Evolutionary conservation across 1,140 invertebrate genomes (phyloP).

Genomic region (Drosophila virilis): DNA sequence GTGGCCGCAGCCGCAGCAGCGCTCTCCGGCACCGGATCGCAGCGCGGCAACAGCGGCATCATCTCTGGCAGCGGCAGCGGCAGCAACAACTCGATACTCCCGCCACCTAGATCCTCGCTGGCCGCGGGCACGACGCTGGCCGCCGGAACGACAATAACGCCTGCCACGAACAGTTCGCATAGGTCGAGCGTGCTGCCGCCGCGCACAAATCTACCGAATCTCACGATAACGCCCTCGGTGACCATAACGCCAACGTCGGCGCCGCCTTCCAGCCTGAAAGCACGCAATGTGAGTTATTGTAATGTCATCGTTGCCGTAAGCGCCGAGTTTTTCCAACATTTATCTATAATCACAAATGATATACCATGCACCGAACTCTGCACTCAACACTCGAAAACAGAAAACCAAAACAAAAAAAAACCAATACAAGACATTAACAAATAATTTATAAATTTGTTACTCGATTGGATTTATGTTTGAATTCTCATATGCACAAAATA

Average conservation of each 20-base stretch:
- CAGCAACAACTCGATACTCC: constrained; percentile 69
- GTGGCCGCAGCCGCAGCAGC: constrained; percentile 60
- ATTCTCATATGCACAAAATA: neutral
- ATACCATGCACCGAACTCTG: constrained; percentile 16
- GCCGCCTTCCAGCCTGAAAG: constrained; percentile 86
- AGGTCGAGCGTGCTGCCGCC: constrained; percentile 71
- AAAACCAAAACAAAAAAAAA: no score
- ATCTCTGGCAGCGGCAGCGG: constrained; percentile 5
- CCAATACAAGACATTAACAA: constrained; percentile 13
- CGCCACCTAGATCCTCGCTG: constrained; percentile 83
- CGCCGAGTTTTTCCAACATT: constrained; percentile 67
- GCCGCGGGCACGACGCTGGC: constrained; percentile 86
- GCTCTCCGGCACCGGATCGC: constrained; percentile 38
- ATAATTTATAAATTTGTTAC: constrained; percentile 28
- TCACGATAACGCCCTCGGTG: constrained; percentile 88
- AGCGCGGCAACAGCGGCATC: constrained; percentile 46
- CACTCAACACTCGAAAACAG: neutral
- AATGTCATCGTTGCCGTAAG: constrained; percentile 84
- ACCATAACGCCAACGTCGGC: constrained; percentile 89
- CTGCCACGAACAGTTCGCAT: constrained; percentile 69
- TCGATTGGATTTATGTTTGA: neutral
- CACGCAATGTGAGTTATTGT: constrained; percentile 84
- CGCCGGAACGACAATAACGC: constrained; percentile 83
- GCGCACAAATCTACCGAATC: constrained; percentile 83
- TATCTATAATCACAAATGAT: constrained; percentile 11